Evolutionary conservation across 2,113 vertebrate genomes (phyloP).

Genomic region (Strigops habroptila): DNA sequence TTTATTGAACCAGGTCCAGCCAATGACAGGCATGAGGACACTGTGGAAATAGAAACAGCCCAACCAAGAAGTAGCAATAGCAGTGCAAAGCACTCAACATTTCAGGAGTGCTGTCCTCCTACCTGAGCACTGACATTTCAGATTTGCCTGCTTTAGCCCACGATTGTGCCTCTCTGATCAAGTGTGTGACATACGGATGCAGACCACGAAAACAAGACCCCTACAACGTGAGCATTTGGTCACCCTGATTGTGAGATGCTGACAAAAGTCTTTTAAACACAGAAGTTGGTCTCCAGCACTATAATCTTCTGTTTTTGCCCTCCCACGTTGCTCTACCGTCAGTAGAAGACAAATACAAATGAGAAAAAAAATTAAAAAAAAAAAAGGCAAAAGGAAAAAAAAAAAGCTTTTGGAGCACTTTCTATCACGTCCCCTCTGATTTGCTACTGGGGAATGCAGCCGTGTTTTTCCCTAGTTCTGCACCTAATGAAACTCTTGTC

Average conservation of each 20-base stretch:
- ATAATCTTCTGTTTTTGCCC: neutral
- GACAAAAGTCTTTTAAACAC: constrained; percentile 4
- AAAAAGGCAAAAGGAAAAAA: rapidly evolving
- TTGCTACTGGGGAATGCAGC: neutral
- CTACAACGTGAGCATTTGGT: constrained; percentile 47
- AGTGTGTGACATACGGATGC: constrained; percentile 28
- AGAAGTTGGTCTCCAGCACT: neutral
- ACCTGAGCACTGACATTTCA: constrained; percentile 12
- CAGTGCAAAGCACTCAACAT: neutral
- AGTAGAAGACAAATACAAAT: neutral
- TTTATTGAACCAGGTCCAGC: constrained; percentile 56
- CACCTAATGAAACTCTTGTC: constrained; percentile 46
- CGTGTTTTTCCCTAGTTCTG: constrained; percentile 11
- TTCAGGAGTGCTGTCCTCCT: neutral
- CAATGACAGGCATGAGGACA: constrained; percentile 63
- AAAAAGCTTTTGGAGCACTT: neutral
- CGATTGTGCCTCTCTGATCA: neutral
- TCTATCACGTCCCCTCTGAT: neutral
- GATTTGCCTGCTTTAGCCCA: neutral
- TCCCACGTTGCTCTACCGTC: neutral
- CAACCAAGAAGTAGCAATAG: constrained; percentile 40
- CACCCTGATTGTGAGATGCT: neutral
- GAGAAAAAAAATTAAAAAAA: too few relatives aligned
- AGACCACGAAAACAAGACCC: constrained; percentile 13
- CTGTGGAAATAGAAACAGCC: constrained; percentile 45